Percentiles rank a stretch among this genome's conserved stretches.
These are phyloP conservation scores for Cenopis cana DNA, from an alignment of 2,888 invertebrate species.

Conservation along the genomic window DNA sequence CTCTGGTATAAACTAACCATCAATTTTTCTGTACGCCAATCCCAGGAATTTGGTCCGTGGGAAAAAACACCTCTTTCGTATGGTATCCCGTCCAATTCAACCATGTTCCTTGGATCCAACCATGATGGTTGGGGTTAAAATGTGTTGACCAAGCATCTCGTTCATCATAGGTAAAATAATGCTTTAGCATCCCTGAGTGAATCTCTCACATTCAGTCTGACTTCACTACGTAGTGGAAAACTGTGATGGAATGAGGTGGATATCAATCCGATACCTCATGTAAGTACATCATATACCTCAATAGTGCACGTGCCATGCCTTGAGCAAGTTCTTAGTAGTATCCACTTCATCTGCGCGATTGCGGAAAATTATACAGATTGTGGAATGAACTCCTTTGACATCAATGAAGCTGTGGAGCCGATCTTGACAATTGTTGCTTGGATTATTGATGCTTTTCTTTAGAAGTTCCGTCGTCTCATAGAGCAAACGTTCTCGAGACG, in stretches of 20 bases:
- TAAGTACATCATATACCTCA: constrained; percentile 8
- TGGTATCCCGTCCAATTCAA: not conserved
- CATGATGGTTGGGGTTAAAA: no score
- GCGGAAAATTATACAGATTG: constrained; percentile 22
- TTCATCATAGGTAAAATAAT: not conserved
- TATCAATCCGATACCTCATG: constrained; percentile 29
- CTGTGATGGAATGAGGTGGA: constrained; percentile 8
- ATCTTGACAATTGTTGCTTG: not conserved
- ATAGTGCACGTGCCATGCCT: not conserved
- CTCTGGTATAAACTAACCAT: no score
- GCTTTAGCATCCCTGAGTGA: not conserved
- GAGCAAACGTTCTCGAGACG: not conserved
- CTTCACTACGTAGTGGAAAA: constrained; percentile 16
- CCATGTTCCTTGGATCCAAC: not conserved
- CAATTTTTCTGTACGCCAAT: no score
- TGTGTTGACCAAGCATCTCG: no score
- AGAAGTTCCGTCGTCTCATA: not conserved
- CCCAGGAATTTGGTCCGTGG: no score
- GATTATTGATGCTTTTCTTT: not conserved
- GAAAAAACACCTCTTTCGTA: no score
- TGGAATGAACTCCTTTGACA: constrained; percentile 13
- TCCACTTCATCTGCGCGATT: constrained; percentile 4
- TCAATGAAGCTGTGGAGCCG: constrained; percentile 12
- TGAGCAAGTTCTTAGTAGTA: constrained; percentile 26
- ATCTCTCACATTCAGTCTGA: not conserved